A percentile compares a stretch with the other conserved stretches of the same genome.
phyloP scores from a whole-genome alignment of 2,797 vertebrate genomes.

The Parauchenoglanis punctatus region DNA sequence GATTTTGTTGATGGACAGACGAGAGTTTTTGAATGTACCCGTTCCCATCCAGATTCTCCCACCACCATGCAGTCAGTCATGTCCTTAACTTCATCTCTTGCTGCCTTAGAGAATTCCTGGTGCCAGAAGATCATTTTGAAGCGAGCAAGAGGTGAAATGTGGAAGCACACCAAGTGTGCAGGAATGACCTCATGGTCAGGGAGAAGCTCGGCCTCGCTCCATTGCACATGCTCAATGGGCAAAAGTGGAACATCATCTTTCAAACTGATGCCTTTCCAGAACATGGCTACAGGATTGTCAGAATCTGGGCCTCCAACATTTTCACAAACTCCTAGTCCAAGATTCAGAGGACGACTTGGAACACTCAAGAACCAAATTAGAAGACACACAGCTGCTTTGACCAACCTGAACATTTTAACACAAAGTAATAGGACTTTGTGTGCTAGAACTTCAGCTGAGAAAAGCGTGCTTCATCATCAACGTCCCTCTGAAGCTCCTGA shows the following conservation, averaged over 20 bases:
- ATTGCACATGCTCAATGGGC: conserved; percentile 41
- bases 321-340: background rate
- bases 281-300: background rate
- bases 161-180: conserved; percentile 1
- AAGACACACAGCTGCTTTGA: conserved; percentile 36
- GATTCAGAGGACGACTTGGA: conserved; percentile 17
- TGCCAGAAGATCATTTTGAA: conserved; percentile 49
- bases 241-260: conserved; percentile 30
- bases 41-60: conserved; percentile 6
- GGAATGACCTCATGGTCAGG: conserved; percentile 8
- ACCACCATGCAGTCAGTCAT: conserved; percentile 11
- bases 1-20: background rate
- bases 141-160: conserved; percentile 29
- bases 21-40: conserved; percentile 3
- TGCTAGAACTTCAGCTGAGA: conserved; percentile 11
- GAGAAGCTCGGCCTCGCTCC: conserved; percentile 33
- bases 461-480: background rate
- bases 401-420: conserved; percentile 27
- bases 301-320: background rate
- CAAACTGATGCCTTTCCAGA: conserved; percentile 4
- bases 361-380: conserved; percentile 20
- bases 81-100: conserved; percentile 3
- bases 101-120: conserved; percentile 7
- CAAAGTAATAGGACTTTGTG: background rate
- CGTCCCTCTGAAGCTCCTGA: background rate